A percentile compares a stretch with the other conserved stretches of the same genome.
phyloP scores from a whole-genome alignment of 2,888 invertebrate species.

The Xestia rhomboidea region DNA sequence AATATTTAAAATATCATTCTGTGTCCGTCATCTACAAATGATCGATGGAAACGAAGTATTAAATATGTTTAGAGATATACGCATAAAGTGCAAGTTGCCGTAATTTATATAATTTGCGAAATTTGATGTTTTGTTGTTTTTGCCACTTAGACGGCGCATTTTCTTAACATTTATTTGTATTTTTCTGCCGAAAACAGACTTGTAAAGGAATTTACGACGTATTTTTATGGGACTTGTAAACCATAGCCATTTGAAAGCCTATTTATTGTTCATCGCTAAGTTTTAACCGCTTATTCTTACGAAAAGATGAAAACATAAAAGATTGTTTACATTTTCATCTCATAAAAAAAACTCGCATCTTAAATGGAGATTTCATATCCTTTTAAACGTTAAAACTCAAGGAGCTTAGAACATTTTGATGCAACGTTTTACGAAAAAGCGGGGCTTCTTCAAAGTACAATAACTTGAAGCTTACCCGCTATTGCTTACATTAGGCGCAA shows the following conservation, averaged over 20 bases:
- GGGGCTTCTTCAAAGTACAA: slow-evolving; percentile 68
- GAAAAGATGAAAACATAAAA: slow-evolving; percentile 30
- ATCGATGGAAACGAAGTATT: not conserved
- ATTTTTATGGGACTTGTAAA: slow-evolving; percentile 22
- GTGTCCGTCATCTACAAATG: not conserved
- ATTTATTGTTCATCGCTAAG: slow-evolving; percentile 16
- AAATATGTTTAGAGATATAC: not conserved
- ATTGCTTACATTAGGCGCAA: slow-evolving; percentile 73
- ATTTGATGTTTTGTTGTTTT: not conserved
- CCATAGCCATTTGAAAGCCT: not conserved
- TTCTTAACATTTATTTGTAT: not conserved
- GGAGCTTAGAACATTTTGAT: slow-evolving; percentile 60
- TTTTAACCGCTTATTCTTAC: slow-evolving; percentile 3
- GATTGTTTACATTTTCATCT: slow-evolving; percentile 21
- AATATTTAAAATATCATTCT: not conserved
- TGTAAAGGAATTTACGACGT: slow-evolving; percentile 13
- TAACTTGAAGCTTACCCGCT: slow-evolving; percentile 66
- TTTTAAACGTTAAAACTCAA: slow-evolving; percentile 39
- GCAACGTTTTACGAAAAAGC: slow-evolving; percentile 59
- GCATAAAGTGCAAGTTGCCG: not conserved
- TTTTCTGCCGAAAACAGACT: not conserved
- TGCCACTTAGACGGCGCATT: not conserved
- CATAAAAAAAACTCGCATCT: slow-evolving; percentile 25
- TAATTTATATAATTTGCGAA: not conserved
- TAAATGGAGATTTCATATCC: slow-evolving; percentile 42